Evolutionary conservation across 2,888 invertebrate genomes (phyloP), one percentile per base, ranked within the genome.

Genomic region (Drosophila neotestacea): DNA sequence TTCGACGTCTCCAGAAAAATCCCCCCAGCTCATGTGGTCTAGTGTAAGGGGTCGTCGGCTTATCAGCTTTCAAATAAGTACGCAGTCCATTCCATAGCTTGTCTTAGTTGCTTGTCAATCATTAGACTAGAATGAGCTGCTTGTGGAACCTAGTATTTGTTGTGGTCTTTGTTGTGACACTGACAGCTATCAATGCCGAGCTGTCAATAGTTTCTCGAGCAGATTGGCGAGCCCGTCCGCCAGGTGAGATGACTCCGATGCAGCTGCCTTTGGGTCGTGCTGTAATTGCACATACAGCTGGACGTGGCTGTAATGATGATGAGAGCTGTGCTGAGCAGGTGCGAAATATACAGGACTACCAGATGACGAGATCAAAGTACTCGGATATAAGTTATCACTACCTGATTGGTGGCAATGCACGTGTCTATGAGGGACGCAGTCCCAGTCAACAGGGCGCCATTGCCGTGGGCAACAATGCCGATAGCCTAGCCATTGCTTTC

Each of bases 341-440:
- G 13, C 93, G 94, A 9, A 89, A 92, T 30, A 94, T 95, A 41
- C 96, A 96, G 89, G 93, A 91, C 16, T 95, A 93, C 78, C 96
- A 96, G 90, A 95, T 96, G 69, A 94, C 95, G 52, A 91, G 92
- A 34, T 85, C 87, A 13, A 83, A 92, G 0, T 95, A 95, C 94
- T 93, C 92, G 62, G 96, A 96, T 85, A 96, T 96, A 27, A 95
- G 93, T 0, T 96, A 96, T 91, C 97, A 96, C 90, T 97, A 96
- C 81, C 89, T 97, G 9, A 94, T 97, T 1, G 97, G 96, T 0
- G 96, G 95, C 5, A 96, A 96, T 82, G 96, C 96, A 0, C 93
- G 94, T 0, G 95, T 94, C 0, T 96, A 96, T 89, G 94, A 94
- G 79, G 96, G 95, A 4, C 94, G 96, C 22, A 95, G 95, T 1